Evolutionary conservation across 2,888 invertebrate genomes (phyloP).

Genomic region (Clostera curtula): DNA sequence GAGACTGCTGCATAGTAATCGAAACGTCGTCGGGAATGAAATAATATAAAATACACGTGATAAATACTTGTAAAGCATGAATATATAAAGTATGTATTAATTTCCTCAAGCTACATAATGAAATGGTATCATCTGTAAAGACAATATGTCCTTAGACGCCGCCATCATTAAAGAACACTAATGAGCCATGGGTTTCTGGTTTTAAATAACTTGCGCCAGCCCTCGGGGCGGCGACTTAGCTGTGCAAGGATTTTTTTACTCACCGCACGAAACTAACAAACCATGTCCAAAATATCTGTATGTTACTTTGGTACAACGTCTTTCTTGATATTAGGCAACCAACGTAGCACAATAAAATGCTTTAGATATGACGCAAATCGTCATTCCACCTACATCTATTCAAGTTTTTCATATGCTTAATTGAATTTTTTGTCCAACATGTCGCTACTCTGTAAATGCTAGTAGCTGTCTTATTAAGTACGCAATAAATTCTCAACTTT

Average conservation of each 20-base stretch:
- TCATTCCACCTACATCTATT: constrained; percentile 29
- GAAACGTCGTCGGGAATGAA: too few species aligned
- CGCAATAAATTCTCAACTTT: constrained; percentile 52
- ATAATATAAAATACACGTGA: too few species aligned
- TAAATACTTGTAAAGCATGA: too few species aligned
- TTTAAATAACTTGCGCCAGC: constrained; percentile 63
- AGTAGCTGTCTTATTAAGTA: constrained; percentile 59
- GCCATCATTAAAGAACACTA: constrained; percentile 71
- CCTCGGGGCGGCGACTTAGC: constrained; percentile 51
- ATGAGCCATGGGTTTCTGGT: constrained; percentile 70
- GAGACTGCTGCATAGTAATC: too few species aligned
- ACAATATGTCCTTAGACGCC: constrained; percentile 49
- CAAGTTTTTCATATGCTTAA: constrained; percentile 28
- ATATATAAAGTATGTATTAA: background rate
- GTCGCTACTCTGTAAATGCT: constrained; percentile 47
- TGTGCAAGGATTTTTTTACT: constrained; percentile 59
- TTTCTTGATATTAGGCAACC: constrained; percentile 4
- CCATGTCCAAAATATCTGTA: constrained; percentile 48
- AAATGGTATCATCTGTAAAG: constrained; percentile 40
- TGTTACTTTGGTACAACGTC: constrained; percentile 51
- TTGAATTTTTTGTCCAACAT: constrained; percentile 34
- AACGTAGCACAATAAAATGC: constrained; percentile 16
- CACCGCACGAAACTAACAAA: constrained; percentile 53
- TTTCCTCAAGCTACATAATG: constrained; percentile 31
- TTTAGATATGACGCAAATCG: constrained; percentile 25